Evolutionary conservation across 2,113 vertebrate genomes (phyloP).

Genomic region (Lanius ludovicianus): DNA sequence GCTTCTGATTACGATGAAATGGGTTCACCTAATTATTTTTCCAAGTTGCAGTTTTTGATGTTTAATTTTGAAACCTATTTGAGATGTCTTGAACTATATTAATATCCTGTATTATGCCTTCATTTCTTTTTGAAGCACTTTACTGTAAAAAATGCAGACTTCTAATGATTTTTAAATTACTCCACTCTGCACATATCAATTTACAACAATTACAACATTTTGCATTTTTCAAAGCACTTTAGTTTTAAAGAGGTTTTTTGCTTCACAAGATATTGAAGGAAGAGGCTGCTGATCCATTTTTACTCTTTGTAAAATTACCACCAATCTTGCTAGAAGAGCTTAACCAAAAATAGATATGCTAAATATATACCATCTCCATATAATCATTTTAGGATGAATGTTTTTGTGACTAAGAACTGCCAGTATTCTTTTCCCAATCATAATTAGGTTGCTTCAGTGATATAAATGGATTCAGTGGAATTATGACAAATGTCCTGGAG

Average conservation of each 20-base stretch:
- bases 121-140: conserved; percentile 73
- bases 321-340: conserved; percentile 44
- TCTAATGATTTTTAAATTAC: conserved; percentile 79
- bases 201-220: conserved; percentile 75
- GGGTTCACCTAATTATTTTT: conserved; percentile 76
- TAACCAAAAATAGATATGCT: conserved; percentile 66
- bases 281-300: conserved; percentile 60
- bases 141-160: conserved; percentile 74
- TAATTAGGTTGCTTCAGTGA: conserved; percentile 56
- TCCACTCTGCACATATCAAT: conserved; percentile 74
- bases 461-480: conserved; percentile 54
- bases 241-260: conserved; percentile 66
- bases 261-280: conserved; percentile 40
- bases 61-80: conserved; percentile 78
- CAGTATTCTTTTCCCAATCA: conserved; percentile 45
- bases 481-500: conserved; percentile 50
- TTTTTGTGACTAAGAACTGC: conserved; percentile 59
- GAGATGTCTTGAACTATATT: conserved; percentile 72
- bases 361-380: conserved; percentile 56
- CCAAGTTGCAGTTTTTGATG: conserved; percentile 70
- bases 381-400: conserved; percentile 52
- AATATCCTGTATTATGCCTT: conserved; percentile 68
- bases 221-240: conserved; percentile 68
- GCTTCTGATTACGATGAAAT: conserved; percentile 69
- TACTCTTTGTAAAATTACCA: conserved; percentile 54